Evolutionary conservation across 2,113 vertebrate genomes (phyloP).

Genomic region (Peucedramus taeniatus): DNA sequence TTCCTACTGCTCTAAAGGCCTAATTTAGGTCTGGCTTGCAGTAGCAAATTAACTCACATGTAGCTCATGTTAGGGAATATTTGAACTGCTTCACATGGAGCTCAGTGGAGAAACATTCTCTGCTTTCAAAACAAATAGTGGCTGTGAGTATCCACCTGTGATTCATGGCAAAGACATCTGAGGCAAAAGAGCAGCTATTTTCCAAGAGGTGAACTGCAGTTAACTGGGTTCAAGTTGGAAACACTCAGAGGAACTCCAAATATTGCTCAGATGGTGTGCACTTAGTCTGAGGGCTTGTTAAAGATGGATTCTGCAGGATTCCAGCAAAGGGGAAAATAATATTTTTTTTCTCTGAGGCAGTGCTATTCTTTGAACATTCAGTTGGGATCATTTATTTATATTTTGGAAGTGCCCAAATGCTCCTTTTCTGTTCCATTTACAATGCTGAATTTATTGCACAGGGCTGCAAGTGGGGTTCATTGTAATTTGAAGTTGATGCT

Average conservation of each 20-base stretch:
- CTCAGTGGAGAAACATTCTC: not conserved
- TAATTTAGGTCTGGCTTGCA: not conserved
- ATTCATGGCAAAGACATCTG: slow-evolving; percentile 3
- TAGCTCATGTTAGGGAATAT: not conserved
- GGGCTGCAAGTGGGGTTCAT: not conserved
- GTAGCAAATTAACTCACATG: not conserved
- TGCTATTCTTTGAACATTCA: not conserved
- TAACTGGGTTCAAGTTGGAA: not conserved
- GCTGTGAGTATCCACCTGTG: not conserved
- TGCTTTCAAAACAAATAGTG: slow-evolving; percentile 32
- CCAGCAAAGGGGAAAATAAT: not conserved
- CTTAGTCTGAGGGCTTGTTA: not conserved
- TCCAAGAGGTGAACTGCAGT: not conserved
- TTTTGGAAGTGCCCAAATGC: not conserved
- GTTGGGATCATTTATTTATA: not conserved
- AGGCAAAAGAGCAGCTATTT: not conserved
- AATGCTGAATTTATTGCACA: not conserved
- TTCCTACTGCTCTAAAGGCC: not conserved
- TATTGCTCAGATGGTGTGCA: not conserved
- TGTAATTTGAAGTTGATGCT: not conserved
- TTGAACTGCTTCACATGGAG: not conserved
- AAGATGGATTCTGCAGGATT: not conserved
- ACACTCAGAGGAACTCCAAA: not conserved
- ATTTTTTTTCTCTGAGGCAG: not conserved
- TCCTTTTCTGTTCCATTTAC: not conserved